A percentile compares a stretch with the other conserved stretches of the same genome.
These are phyloP conservation scores for Rhegmatorhina hoffmannsi DNA, from an alignment of 2,113 vertebrate species.

Conservation along the genomic window DNA sequence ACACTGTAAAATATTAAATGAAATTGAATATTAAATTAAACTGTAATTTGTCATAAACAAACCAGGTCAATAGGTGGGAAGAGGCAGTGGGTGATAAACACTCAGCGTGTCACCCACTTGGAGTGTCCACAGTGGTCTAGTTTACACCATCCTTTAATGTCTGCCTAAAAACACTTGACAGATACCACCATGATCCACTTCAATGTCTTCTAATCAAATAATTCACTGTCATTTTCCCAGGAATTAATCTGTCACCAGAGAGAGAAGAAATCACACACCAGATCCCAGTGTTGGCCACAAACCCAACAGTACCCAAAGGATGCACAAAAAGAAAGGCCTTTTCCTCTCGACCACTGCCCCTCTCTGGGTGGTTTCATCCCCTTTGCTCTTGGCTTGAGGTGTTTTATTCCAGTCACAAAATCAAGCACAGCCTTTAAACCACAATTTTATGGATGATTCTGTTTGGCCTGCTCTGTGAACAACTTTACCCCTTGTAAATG, in stretches of 20 bases:
- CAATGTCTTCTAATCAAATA: background rate
- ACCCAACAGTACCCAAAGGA: background rate
- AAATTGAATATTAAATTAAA: background rate
- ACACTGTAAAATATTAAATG: background rate
- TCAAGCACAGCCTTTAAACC: background rate
- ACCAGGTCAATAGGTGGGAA: background rate
- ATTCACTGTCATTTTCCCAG: background rate
- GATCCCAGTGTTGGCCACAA: background rate
- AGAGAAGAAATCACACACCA: background rate
- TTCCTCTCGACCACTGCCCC: background rate
- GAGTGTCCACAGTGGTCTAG: background rate
- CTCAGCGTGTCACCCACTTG: background rate
- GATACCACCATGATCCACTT: background rate
- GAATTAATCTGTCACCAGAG: background rate
- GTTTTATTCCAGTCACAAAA: constrained; percentile 2
- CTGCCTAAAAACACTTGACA: background rate
- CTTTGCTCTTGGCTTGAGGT: background rate
- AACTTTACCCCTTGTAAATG: background rate
- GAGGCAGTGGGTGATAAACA: background rate
- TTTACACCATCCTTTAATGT: background rate
- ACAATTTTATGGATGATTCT: background rate
- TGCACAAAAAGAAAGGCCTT: background rate
- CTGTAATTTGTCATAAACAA: background rate
- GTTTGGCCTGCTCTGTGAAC: background rate
- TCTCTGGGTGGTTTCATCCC: background rate